A percentile compares a stretch with the other conserved stretches of the same genome.
phyloP scores from a whole-genome alignment of 2,797 vertebrate genomes.

The Mus spretus region DNA sequence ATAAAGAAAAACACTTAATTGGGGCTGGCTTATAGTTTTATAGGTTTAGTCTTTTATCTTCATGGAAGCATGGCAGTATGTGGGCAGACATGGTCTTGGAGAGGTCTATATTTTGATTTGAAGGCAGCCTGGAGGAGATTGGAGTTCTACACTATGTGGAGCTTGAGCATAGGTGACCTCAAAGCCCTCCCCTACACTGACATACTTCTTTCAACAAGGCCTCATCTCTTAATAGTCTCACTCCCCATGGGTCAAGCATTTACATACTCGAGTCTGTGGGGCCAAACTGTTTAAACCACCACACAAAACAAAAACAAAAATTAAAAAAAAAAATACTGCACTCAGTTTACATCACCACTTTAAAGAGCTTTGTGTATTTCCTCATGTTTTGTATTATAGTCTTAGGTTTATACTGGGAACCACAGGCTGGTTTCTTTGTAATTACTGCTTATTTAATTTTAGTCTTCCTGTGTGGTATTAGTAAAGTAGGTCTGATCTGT shows the following conservation, averaged over 20 bases:
- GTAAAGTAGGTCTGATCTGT: background rate
- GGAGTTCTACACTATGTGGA: background rate
- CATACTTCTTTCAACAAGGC: background rate
- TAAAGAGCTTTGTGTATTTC: background rate
- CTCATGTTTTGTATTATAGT: background rate
- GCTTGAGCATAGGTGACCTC: background rate
- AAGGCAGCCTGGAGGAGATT: background rate
- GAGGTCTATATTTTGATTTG: background rate
- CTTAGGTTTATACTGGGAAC: slow-evolving; percentile 10
- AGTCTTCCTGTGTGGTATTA: background rate
- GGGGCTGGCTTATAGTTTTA: background rate
- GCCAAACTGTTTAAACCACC: background rate
- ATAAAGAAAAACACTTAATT: background rate
- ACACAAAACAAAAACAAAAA: background rate
- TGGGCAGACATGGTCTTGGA: background rate
- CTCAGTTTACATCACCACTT: background rate
- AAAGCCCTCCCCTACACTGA: background rate
- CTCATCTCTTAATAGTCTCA: background rate
- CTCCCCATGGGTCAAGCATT: background rate
- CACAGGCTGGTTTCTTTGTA: background rate
- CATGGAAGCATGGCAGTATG: background rate
- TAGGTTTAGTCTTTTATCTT: background rate
- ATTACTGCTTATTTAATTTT: slow-evolving; percentile 11
- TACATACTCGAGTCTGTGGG: background rate
- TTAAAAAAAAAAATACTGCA: background rate